Conservation (phyloP, 2,113 vertebrate genomes). For the Stigmatopora nigra region DNA sequence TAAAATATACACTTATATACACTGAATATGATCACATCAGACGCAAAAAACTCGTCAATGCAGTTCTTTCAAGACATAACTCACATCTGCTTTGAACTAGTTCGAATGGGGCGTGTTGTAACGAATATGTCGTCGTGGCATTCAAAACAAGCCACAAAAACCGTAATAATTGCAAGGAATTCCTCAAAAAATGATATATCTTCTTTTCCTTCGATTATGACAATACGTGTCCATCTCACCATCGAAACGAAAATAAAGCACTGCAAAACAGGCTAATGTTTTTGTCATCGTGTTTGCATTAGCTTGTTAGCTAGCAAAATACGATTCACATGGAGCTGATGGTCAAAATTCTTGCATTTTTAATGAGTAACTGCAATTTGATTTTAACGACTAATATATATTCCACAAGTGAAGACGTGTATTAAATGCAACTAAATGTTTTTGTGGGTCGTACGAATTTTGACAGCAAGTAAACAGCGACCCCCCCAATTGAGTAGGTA, state of each 20-base stretch:
- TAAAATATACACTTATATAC: neutral
- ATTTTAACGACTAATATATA: neutral
- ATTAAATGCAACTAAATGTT: neutral
- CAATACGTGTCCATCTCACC: neutral
- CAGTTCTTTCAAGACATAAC: neutral
- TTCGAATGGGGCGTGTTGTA: constrained; percentile 3
- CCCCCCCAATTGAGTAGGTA: neutral
- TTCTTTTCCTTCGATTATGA: neutral
- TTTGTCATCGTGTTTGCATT: neutral
- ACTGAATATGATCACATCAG: no score
- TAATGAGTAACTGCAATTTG: neutral
- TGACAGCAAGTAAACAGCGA: constrained; percentile 29
- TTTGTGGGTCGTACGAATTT: neutral
- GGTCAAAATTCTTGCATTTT: neutral
- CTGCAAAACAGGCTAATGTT: neutral
- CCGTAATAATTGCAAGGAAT: neutral
- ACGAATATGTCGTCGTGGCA: constrained; percentile 46
- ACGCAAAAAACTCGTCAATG: neutral
- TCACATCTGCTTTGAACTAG: neutral
- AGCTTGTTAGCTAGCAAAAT: neutral
- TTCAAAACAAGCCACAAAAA: neutral
- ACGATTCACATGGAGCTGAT: neutral
- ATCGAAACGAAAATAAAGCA: neutral
- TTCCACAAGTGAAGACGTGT: neutral
- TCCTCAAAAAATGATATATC: neutral